Conservation (phyloP, 2,113 vertebrate genomes). For the Hemiscyllium ocellatum region DNA sequence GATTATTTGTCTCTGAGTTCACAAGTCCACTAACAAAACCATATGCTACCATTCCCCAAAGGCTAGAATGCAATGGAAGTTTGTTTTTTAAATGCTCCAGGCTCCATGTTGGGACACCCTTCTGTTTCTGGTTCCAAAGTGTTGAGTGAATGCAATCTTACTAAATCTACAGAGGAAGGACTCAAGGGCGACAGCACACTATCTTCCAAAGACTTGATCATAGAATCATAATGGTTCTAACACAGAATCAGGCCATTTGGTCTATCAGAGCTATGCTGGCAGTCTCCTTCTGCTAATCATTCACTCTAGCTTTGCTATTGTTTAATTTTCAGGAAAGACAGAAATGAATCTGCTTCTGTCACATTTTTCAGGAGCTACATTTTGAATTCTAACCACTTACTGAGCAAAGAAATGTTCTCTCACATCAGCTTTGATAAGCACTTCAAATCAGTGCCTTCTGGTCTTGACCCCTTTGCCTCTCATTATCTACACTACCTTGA, state of each 20-base stretch:
- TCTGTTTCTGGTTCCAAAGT: background rate
- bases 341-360: background rate
- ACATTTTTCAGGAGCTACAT: background rate
- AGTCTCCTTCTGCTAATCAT: too few species aligned
- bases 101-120: background rate
- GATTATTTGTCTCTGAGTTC: background rate
- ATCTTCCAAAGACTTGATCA: background rate
- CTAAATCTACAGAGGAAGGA: background rate
- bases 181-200: background rate
- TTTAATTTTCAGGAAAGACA: background rate
- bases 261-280: background rate
- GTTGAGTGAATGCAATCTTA: background rate
- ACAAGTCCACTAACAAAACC: background rate
- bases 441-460: background rate
- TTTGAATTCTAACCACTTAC: background rate
- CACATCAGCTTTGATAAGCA: background rate
- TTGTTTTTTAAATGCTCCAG: background rate
- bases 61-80: background rate
- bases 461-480: background rate
- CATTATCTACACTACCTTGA: background rate
- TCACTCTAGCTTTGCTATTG: background rate
- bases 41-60: background rate
- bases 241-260: background rate
- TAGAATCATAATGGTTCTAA: background rate
- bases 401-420: background rate